A percentile compares a stretch with the other conserved stretches of the same genome.
Conservation (phyloP, 2,797 vertebrate genomes). For the Eleutherodactylus coqui region DNA sequence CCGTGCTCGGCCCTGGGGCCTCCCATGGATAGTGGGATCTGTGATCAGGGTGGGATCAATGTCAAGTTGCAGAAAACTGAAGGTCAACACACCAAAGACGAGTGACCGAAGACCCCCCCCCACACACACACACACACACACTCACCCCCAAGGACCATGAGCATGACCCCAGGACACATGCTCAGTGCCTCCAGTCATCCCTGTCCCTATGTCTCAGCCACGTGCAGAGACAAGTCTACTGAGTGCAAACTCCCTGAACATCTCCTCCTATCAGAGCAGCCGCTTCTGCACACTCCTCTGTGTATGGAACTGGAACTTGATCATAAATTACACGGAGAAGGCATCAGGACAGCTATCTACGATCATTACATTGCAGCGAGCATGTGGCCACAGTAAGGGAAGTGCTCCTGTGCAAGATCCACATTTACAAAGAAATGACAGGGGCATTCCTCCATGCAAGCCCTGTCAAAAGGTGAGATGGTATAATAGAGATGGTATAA, state of each 20-base stretch:
- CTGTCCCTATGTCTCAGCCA: background rate
- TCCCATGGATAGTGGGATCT: background rate
- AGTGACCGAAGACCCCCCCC: background rate
- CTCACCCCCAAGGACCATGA: too few species aligned
- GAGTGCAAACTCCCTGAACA: background rate
- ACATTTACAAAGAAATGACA: background rate
- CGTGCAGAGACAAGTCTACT: background rate
- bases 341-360: background rate
- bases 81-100: background rate
- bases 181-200: background rate
- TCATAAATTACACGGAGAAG: background rate
- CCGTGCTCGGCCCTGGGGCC: background rate
- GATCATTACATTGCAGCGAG: background rate
- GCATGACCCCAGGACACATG: background rate
- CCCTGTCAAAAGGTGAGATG: too few species aligned
- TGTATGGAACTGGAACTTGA: background rate
- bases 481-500: too few species aligned
- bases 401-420: background rate
- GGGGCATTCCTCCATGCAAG: too few species aligned
- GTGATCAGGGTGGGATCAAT: background rate
- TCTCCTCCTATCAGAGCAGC: background rate
- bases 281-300: background rate
- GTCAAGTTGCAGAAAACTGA: background rate
- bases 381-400: background rate
- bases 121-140: too few species aligned